Evolutionary conservation across 2,113 vertebrate species (phyloP).

Genomic region (Sander vitreus): DNA sequence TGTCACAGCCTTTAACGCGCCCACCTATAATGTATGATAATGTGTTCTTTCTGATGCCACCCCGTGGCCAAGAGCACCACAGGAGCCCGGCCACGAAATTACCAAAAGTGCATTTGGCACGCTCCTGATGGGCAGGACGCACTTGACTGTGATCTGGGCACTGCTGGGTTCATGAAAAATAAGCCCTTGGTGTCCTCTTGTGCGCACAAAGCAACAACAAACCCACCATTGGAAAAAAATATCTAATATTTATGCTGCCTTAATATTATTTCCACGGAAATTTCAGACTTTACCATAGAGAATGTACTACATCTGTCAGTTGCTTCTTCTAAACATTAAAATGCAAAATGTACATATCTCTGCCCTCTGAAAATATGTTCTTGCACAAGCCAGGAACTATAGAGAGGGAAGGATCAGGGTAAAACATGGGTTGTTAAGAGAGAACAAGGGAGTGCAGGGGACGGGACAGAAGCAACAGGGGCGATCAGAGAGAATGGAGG

Average conservation of each 20-base stretch:
- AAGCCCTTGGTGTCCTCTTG: not conserved
- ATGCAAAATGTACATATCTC: not conserved
- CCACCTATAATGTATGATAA: not conserved
- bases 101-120: not conserved
- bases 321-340: conserved; percentile 9
- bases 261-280: not conserved
- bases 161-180: not conserved
- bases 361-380: not conserved
- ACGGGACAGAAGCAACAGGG: conserved; percentile 43
- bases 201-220: not conserved
- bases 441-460: conserved; percentile 55
- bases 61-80: not conserved
- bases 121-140: not conserved
- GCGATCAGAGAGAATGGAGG: conserved; percentile 61
- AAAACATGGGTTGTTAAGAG: conserved; percentile 49
- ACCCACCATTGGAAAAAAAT: not conserved
- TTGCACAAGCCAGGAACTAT: conserved; percentile 33
- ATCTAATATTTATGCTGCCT: not conserved
- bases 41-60: not conserved
- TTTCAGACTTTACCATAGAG: not conserved
- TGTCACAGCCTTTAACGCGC: not conserved
- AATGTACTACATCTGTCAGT: not conserved
- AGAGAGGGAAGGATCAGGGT: conserved; percentile 46
- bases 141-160: not conserved
- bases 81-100: not conserved